Evolutionary conservation across 2,797 vertebrate species (phyloP).

Genomic region (Brachyrhaphis roseni): DNA sequence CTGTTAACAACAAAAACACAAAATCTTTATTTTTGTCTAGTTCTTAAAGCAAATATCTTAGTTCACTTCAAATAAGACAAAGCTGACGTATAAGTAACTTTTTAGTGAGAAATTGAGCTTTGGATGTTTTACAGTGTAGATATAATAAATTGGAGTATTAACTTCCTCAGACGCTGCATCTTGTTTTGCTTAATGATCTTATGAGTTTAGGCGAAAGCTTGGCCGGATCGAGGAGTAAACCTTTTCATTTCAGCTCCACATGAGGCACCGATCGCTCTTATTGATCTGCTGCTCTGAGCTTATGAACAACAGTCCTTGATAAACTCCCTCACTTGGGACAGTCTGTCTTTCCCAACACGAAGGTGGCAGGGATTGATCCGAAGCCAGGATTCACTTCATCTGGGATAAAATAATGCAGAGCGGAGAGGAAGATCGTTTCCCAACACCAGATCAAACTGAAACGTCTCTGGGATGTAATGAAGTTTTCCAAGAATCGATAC

Average conservation of each 20-base stretch:
- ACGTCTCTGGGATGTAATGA: background rate
- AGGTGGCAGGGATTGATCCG: background rate
- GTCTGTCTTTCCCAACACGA: background rate
- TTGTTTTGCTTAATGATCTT: background rate
- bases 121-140: background rate
- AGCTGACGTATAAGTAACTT: too few relatives aligned
- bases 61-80: too few relatives aligned
- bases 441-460: background rate
- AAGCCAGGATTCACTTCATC: background rate
- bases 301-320: background rate
- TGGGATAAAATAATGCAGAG: background rate
- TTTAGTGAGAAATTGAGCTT: too few relatives aligned
- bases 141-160: background rate
- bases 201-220: background rate
- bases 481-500: background rate
- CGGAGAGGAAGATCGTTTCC: background rate
- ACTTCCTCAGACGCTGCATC: background rate
- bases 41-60: too few relatives aligned
- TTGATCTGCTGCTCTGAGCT: background rate
- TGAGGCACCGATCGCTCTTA: background rate
- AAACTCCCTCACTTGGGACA: background rate
- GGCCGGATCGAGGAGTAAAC: background rate
- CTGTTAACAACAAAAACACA: too few relatives aligned
- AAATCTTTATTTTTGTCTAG: too few relatives aligned
- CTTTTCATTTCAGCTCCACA: background rate